Base-by-base conservation (phyloP, 1,140 invertebrate genomes). In the Sinonovacula constricta region DNA sequence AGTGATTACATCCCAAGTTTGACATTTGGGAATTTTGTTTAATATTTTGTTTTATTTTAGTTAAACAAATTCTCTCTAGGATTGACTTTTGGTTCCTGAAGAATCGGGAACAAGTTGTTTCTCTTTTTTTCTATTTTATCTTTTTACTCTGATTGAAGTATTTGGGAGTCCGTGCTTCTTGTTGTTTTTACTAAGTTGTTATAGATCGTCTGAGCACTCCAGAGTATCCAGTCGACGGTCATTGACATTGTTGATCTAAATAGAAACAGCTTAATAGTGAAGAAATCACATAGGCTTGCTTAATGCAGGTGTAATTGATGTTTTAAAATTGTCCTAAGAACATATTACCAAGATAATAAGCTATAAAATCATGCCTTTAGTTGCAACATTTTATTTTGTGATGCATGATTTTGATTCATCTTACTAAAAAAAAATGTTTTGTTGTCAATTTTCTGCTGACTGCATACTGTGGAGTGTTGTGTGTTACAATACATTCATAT, bases 121-220 rank as follows among this genome's bases (percentile, higher is more conserved):
- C 33, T 5, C 31, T 18, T 59, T n/a, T 65, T 65, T 34, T 33
- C 62, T 65, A 31, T 63, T 65, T 65, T 3, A 65, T 36, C 36
- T 30, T 2, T n/a, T 45, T 45, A 33, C n/a, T 28, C 26, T 67
- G 62, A 67, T 76, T 76, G 62, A 76, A 76, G 62, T 76, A 65
- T 65, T 76, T 28, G 72, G 72, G 62, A 76, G 51, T 72, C 45
- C 45, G 57, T 63, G 53, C 62, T 60, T 67, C 53, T 36, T 69
- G 69, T 69, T 78, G 75, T 78, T 78, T 78, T 66, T 69, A 54
- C 54, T 70, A 63, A 59, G 66, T 78, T 78, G 75, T 78, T 68
- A 60, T 78, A 76, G 72, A 76, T 66, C 72, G 56, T 76, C 39
- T 76, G n/a, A n/a, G n/a, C n/a, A n/a, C n/a, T n/a, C n/a, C n/a